Conservation (phyloP, 2,113 vertebrate genomes). For the Furnarius figulus region DNA sequence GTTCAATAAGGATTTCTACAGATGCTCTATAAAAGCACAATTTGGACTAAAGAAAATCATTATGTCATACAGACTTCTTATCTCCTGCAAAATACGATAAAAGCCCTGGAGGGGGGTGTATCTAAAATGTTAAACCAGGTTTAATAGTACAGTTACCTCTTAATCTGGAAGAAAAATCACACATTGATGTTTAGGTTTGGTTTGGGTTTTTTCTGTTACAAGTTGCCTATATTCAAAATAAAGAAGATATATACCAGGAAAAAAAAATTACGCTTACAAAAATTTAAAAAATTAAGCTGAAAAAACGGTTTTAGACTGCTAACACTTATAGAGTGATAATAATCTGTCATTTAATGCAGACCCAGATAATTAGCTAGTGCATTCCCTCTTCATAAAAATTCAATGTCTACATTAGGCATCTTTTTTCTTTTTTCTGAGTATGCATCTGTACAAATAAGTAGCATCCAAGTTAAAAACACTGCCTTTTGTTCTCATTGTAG, state of each 20-base stretch:
- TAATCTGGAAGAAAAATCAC: neutral
- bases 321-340: neutral
- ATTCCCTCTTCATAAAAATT: neutral
- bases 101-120: rapidly evolving
- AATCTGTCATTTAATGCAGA: neutral
- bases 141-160: neutral
- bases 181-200: neutral
- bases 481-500: neutral
- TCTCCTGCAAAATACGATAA: neutral
- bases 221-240: neutral
- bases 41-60: neutral
- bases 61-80: neutral
- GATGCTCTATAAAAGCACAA: neutral
- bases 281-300: neutral
- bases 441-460: neutral
- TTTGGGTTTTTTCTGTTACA: neutral
- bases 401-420: neutral
- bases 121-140: neutral
- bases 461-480: neutral
- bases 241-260: neutral
- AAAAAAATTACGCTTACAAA: neutral
- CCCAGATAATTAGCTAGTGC: neutral
- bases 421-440: neutral
- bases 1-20: neutral
- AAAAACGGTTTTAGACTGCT: neutral